Conservation (phyloP, 2,888 invertebrate species). For the Brachyptera risi region DNA sequence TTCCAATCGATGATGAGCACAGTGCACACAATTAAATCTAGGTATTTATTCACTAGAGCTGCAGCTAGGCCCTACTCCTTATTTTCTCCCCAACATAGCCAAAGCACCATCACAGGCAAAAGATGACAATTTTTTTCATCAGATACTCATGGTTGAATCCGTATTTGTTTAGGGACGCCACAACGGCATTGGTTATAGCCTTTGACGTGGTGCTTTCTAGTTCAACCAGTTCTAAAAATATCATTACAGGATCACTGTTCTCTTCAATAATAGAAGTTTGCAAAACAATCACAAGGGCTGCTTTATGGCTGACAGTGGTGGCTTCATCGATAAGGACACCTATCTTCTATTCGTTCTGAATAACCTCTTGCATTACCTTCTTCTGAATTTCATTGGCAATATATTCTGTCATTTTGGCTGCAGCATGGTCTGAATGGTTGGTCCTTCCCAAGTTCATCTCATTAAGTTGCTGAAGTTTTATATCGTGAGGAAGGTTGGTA, state of each 20-base stretch:
- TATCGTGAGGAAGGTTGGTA: not conserved
- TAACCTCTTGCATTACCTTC: not conserved
- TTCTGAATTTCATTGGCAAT: not conserved
- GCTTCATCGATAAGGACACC: not conserved
- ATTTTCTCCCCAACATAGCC: conserved; percentile 29
- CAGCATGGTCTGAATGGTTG: not conserved
- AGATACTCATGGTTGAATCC: conserved; percentile 25
- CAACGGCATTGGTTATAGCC: not conserved
- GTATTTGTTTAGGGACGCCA: not conserved
- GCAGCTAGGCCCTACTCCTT: conserved; percentile 29
- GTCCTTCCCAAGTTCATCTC: not conserved
- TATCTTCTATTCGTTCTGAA: not conserved
- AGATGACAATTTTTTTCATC: conserved; percentile 12
- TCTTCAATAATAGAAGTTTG: not conserved
- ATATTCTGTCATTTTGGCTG: not conserved
- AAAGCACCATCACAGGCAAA: conserved; percentile 14
- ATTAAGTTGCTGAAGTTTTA: not conserved
- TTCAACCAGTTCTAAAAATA: not conserved
- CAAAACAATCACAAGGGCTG: not conserved
- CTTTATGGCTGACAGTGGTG: not conserved
- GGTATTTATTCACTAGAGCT: conserved; percentile 20
- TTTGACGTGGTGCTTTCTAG: not conserved
- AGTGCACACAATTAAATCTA: conserved; percentile 30
- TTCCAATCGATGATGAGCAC: conserved; percentile 27
- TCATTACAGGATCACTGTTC: not conserved